Evolutionary conservation across 1,140 invertebrate species (phyloP), one percentile per base, ranked within the genome.

Genomic region (Ostrea denselamellosa): DNA sequence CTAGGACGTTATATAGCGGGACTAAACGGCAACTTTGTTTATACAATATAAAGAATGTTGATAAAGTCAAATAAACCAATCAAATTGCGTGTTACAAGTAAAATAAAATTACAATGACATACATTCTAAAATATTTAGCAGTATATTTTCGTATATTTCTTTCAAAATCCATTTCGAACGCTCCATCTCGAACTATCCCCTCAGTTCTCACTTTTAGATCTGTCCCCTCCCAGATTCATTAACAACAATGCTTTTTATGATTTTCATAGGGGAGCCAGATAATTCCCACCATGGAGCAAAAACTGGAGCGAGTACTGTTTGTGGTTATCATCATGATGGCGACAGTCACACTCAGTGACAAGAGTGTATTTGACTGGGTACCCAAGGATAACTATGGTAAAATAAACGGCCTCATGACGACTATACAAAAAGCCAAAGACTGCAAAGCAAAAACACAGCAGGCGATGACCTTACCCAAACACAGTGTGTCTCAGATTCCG

Each of bases 401-500:
- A 95, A 96, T 99, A 85, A 96, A 97, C 82, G 95, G 96, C 19
- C 96, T 96, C 95, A 97, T 98, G 94, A 97, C 98, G 89, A 96
- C 97, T 93, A 97, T 99, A 0, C 96, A 93, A 8, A 89, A 89
- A 14, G 97, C 98, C 25, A 99, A 19, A 0, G 83, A 99, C 95
- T 99, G 98, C 94, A 96, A 96, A 85, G 97, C 98, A 86, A 97
- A 97, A 91, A 97, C 98, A 92, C 94, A 97, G n/a, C 96, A 96
- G 34, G 97, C 98, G 91, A 95, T 99, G 87, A 85, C 90, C 25
- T 95, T 99, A 87, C 97, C 97, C 0, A 95, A 96, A 62, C 97
- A 98, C 90, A 95, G 97, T 0, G 97, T 99, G 0, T 98, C 98
- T 0, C 98, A 99, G 94, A 95, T 98, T 84, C 98, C 98, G 0